phyloP scores from a whole-genome alignment of 2,113 vertebrate species.

The Numida meleagris region DNA sequence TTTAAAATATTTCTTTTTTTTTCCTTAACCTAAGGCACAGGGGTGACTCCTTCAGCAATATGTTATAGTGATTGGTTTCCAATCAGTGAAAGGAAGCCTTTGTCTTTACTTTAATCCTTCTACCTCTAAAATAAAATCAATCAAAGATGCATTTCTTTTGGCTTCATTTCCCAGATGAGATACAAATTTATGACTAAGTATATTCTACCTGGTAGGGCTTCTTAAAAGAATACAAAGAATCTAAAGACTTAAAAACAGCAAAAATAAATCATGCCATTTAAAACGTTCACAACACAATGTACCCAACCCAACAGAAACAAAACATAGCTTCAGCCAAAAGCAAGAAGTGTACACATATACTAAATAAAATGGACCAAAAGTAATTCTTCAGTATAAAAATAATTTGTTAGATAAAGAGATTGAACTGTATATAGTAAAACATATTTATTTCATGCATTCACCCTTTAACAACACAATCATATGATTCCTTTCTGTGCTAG shows the following conservation, averaged over 20 bases:
- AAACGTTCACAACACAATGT: neutral
- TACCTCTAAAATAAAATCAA: neutral
- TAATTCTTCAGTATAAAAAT: neutral
- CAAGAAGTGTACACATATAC: neutral
- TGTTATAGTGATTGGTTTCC: neutral
- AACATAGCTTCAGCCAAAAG: neutral
- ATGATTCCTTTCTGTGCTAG: neutral
- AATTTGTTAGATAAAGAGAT: neutral
- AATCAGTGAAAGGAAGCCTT: neutral
- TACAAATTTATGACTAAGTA: neutral
- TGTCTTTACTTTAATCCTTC: neutral
- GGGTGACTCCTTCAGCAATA: neutral
- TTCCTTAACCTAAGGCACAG: neutral
- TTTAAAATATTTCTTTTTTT: neutral
- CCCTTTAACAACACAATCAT: neutral
- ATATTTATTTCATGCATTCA: neutral
- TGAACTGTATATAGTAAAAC: neutral
- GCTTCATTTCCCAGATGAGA: neutral
- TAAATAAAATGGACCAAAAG: neutral
- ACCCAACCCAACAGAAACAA: neutral
- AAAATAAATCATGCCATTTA: neutral
- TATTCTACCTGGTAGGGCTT: neutral
- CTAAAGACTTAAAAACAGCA: neutral
- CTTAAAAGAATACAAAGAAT: neutral
- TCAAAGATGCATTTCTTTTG: neutral